A percentile compares a stretch with the other conserved stretches of the same genome.
phyloP scores from a whole-genome alignment of 2,113 vertebrate species.

The Brienomyrus brachyistius region DNA sequence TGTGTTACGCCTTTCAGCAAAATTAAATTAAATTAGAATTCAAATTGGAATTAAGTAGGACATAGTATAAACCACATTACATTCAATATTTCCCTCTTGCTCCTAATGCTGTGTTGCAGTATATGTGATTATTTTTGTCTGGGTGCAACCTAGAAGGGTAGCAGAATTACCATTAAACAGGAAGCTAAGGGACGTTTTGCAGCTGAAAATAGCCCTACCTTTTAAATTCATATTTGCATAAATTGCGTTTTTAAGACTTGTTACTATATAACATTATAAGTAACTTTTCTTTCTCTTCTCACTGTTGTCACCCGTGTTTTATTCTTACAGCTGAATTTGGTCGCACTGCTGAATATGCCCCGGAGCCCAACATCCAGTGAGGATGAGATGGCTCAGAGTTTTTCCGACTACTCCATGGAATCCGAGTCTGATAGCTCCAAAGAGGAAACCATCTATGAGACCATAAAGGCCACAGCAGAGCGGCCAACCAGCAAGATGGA shows the following conservation, averaged over 20 bases:
- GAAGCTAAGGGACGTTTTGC: not conserved
- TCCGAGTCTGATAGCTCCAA: slow-evolving; percentile 82
- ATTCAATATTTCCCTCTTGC: not conserved
- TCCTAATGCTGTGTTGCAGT: not conserved
- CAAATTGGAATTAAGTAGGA: not conserved
- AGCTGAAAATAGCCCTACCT: not conserved
- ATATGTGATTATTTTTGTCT: not conserved
- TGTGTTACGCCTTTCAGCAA: not conserved
- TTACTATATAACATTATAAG: not conserved
- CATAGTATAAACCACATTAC: not conserved
- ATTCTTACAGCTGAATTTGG: slow-evolving; percentile 49
- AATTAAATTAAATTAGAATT: not conserved
- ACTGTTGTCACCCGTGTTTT: not conserved
- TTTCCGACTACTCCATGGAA: slow-evolving; percentile 82
- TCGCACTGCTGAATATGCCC: slow-evolving; percentile 69
- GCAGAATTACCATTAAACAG: not conserved
- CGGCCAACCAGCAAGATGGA: slow-evolving; percentile 61
- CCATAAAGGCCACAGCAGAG: slow-evolving; percentile 73
- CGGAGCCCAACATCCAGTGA: slow-evolving; percentile 93
- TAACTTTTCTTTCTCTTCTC: not conserved
- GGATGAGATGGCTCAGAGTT: slow-evolving; percentile 95
- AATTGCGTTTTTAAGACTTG: not conserved
- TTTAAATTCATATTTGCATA: not conserved
- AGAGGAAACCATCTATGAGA: slow-evolving; percentile 90
- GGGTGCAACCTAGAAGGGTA: not conserved